These are phyloP conservation scores for Nannoperca australis DNA, from an alignment of 2,797 vertebrate genomes.

Conservation along the genomic window DNA sequence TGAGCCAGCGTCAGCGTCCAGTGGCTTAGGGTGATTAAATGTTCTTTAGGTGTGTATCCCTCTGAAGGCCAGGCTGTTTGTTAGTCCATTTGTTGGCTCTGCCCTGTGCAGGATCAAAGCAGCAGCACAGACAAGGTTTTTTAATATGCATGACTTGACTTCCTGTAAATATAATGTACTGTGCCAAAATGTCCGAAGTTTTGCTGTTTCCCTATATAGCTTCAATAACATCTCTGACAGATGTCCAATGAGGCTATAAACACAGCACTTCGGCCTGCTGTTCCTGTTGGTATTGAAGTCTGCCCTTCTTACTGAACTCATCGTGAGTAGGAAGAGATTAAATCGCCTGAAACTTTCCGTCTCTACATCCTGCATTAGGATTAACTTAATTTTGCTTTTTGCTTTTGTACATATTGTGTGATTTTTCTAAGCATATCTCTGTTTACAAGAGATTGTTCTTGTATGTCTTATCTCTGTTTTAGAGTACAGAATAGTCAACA, in stretches of 20 bases:
- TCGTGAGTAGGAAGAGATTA: slow-evolving; percentile 17
- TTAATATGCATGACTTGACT: slow-evolving; percentile 65
- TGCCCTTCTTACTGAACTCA: slow-evolving; percentile 38
- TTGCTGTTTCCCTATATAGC: slow-evolving; percentile 41
- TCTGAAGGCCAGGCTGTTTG: slow-evolving; percentile 55
- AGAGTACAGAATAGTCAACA: background rate
- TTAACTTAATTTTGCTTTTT: slow-evolving; percentile 12
- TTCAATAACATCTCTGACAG: slow-evolving; percentile 62
- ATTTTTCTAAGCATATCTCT: background rate
- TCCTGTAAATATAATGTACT: slow-evolving; percentile 61
- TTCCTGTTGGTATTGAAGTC: slow-evolving; percentile 46
- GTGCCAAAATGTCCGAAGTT: slow-evolving; percentile 62
- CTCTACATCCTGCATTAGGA: background rate
- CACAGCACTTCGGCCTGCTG: slow-evolving; percentile 43
- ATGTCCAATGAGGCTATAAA: slow-evolving; percentile 63
- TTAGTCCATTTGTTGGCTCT: slow-evolving; percentile 64
- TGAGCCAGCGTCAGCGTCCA: slow-evolving; percentile 60
- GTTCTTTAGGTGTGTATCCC: slow-evolving; percentile 69
- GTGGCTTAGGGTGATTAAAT: slow-evolving; percentile 72
- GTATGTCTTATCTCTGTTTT: background rate
- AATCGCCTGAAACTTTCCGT: slow-evolving; percentile 41
- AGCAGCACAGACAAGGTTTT: slow-evolving; percentile 28
- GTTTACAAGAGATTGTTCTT: background rate
- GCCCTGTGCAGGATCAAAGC: slow-evolving; percentile 57
- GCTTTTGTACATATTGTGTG: slow-evolving; percentile 6